Conservation (phyloP, 2,797 vertebrate species). For the Rhabdomys pumilio region DNA sequence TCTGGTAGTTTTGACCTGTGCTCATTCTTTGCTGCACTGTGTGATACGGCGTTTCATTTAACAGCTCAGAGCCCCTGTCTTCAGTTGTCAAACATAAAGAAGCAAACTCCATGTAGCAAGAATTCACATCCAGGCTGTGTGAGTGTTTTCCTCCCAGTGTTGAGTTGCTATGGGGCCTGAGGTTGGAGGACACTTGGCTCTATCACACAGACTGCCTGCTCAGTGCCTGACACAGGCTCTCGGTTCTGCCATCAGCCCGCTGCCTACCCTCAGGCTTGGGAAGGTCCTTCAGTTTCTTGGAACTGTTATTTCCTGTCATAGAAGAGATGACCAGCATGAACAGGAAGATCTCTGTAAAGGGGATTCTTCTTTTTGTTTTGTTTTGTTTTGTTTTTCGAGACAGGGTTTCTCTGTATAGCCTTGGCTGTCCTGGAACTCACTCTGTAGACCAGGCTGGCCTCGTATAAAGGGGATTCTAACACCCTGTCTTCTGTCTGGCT, state of each 20-base stretch:
- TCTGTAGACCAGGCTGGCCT: no score
- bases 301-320: constrained; percentile 26
- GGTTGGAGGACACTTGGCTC: background rate
- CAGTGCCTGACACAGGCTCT: background rate
- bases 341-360: background rate
- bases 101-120: background rate
- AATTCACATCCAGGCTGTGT: background rate
- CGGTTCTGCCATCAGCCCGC: background rate
- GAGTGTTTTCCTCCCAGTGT: background rate
- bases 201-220: background rate
- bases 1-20: background rate
- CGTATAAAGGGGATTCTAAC: constrained; percentile 36
- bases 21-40: background rate
- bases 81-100: background rate
- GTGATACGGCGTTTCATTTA: background rate
- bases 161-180: background rate
- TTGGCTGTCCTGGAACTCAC: no score
- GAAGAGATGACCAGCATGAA: background rate
- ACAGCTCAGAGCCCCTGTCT: background rate
- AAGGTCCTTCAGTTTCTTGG: constrained; percentile 12
- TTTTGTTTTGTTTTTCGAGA: no score
- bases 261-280: background rate
- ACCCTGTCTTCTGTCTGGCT: background rate
- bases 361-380: no score
- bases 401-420: no score